Conservation (phyloP, 1,140 invertebrate species). For the Notospermus geniculatus region DNA sequence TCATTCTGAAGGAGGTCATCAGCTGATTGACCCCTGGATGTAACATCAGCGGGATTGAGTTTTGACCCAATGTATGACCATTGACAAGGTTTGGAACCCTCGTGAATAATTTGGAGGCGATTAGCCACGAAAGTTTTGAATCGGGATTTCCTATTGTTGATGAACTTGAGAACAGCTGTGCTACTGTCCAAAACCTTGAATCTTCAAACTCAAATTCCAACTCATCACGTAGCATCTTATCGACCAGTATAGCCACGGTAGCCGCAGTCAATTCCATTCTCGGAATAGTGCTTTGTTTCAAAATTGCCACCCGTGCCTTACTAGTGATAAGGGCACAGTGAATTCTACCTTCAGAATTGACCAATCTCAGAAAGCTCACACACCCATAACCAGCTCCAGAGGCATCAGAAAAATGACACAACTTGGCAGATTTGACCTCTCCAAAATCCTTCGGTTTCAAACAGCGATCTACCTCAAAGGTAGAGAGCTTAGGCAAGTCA, state of each 20-base stretch:
- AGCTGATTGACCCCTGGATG: too few species aligned
- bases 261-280: slow-evolving; percentile 16
- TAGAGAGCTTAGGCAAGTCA: slow-evolving; percentile 8
- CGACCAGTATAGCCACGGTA: not conserved
- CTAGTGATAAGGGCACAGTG: not conserved
- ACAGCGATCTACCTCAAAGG: slow-evolving; percentile 7
- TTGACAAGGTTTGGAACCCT: not conserved
- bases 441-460: slow-evolving; percentile 10
- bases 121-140: slow-evolving; percentile 1
- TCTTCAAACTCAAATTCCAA: slow-evolving; percentile 1
- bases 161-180: slow-evolving; percentile 12
- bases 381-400: slow-evolving; percentile 7
- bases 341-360: slow-evolving; percentile 3
- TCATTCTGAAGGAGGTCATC: too few species aligned
- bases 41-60: too few species aligned
- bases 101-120: not conserved
- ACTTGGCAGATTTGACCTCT: not conserved
- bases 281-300: slow-evolving; percentile 9
- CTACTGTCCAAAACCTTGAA: slow-evolving; percentile 11
- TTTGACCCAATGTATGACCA: slow-evolving; percentile 2
- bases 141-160: not conserved
- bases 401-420: slow-evolving; percentile 11
- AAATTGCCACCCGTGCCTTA: slow-evolving; percentile 12
- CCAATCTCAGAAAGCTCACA: slow-evolving; percentile 4
- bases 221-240: slow-evolving; percentile 4